Evolutionary conservation across 2,888 invertebrate species (phyloP).

Genomic region (Escarpia spicata): DNA sequence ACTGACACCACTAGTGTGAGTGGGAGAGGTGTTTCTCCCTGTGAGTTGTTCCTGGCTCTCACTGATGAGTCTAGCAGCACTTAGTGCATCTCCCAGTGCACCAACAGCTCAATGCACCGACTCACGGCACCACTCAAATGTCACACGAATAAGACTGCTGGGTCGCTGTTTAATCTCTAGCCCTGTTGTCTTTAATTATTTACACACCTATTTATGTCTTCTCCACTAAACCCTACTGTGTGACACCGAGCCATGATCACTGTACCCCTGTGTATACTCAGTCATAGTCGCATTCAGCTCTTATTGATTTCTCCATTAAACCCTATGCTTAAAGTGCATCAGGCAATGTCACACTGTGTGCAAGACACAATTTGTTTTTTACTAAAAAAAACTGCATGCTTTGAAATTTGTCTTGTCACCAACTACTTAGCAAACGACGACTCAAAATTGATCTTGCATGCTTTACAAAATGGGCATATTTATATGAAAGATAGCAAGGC

Average conservation of each 20-base stretch:
- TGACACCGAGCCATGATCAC: background rate
- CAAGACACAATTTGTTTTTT: background rate
- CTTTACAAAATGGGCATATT: too few species aligned
- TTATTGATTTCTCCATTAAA: conserved; percentile 9
- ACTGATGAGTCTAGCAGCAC: background rate
- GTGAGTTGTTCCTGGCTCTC: too few species aligned
- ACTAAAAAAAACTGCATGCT: too few species aligned
- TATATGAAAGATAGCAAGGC: too few species aligned
- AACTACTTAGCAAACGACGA: too few species aligned
- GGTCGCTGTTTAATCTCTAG: background rate
- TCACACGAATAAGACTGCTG: background rate
- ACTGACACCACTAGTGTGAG: background rate
- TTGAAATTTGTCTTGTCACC: too few species aligned
- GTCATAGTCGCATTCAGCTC: background rate
- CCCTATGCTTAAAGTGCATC: background rate
- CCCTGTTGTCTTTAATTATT: background rate
- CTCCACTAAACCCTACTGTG: background rate
- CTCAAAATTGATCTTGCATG: too few species aligned
- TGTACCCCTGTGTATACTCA: background rate
- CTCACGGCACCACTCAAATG: background rate
- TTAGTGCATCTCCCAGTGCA: background rate
- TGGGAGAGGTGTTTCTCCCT: background rate
- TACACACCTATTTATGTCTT: background rate
- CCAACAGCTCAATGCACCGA: background rate
- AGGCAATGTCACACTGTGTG: background rate